A percentile compares a stretch with the other conserved stretches of the same genome.
Conservation (phyloP, 1,140 invertebrate species). For the Pseudomyrmex cubaensis region DNA sequence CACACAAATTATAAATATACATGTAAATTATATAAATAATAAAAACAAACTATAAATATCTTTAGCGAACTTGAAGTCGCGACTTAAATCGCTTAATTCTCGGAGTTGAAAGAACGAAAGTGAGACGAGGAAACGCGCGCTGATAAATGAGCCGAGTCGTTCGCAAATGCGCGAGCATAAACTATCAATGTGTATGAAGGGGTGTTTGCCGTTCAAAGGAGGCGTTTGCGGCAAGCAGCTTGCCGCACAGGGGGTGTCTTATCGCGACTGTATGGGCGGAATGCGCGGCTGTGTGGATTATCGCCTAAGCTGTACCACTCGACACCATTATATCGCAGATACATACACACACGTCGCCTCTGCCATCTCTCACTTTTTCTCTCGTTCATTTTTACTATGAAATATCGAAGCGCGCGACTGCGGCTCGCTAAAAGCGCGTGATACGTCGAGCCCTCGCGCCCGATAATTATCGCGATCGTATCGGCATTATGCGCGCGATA, state of each 20-base stretch:
- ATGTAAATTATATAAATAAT: neutral
- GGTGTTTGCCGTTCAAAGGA: slow-evolving; percentile 73
- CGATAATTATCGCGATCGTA: slow-evolving; percentile 41
- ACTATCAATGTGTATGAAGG: slow-evolving; percentile 66
- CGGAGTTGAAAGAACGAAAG: slow-evolving; percentile 21
- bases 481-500: slow-evolving; percentile 30
- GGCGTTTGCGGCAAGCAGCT: slow-evolving; percentile 67
- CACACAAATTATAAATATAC: too few species aligned
- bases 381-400: neutral
- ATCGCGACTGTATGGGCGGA: slow-evolving; percentile 77
- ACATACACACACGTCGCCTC: neutral
- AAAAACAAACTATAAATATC: neutral
- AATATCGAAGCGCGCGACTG: neutral
- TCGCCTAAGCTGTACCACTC: slow-evolving; percentile 61
- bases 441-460: neutral
- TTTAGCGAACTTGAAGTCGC: slow-evolving; percentile 4
- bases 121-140: slow-evolving; percentile 64
- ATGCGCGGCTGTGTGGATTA: slow-evolving; percentile 75
- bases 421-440: slow-evolving; percentile 18
- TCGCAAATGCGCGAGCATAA: slow-evolving; percentile 62
- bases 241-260: slow-evolving; percentile 72
- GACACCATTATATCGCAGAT: slow-evolving; percentile 51
- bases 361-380: slow-evolving; percentile 7
- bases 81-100: slow-evolving; percentile 10
- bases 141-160: slow-evolving; percentile 41